Base-by-base conservation (phyloP, 2,113 vertebrate genomes). In the Menura novaehollandiae region DNA sequence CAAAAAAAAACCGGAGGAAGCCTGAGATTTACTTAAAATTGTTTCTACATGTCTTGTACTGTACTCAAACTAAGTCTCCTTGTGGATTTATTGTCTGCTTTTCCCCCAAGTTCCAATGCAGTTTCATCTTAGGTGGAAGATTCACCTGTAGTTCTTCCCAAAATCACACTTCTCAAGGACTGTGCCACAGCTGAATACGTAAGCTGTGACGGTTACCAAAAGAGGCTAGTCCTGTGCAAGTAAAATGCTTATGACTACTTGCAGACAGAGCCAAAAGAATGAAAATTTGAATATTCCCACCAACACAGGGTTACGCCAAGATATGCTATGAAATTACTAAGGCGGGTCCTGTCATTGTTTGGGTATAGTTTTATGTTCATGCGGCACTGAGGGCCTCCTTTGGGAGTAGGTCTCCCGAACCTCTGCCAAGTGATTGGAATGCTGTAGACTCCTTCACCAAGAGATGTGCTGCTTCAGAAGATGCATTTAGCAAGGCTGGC, bases 361-460 rank as follows among this genome's bases (percentile, higher is more conserved):
- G 6, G 7, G 15, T 75, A 7, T 43, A 46, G 44, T 51, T 69
- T 77, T 28, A 69, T 52, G 27, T 81, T 84, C 26, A 17, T 20
- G 20, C 23, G 24, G 13, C 7, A 5, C 0, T 4, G 11, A 11
- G 47, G 12, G 3, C 19, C 6, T 20, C 13, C 49, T 69, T 43
- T 62, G 37, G 41, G 24, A 26, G 2, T 33, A 21, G 11, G 27
- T 66, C 24, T 71, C 33, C 17, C 59, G 58, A 24, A 22, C 16
- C 16, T 6, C 26, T 84, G 33, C 49, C 41, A 33, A 39, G 17
- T 59, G 52, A 33, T 52, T 83, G 30, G 46, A 78, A 28, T 2
- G 4, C 30, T 3, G 0, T 3, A 47, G 26, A 23, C 9, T 59
- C 24, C 63, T 58, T 85, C 30, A 53, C 15, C 24, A 44, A 16